Evolutionary conservation across 2,888 invertebrate species (phyloP), one percentile per base, ranked within the genome.

Genomic region (Seira musarum): DNA sequence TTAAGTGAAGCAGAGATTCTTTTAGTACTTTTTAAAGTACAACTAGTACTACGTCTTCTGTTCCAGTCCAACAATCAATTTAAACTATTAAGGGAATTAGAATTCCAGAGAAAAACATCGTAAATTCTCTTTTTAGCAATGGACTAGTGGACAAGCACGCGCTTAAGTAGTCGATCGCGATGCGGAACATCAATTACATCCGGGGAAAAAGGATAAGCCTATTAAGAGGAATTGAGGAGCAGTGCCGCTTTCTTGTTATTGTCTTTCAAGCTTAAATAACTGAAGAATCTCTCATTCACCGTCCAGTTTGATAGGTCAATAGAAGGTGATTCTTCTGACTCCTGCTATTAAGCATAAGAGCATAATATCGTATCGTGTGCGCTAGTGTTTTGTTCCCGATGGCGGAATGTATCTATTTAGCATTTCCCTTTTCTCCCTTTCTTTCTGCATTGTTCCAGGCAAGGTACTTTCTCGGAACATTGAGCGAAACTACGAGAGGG

Each of bases 51-150:
- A 2, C 30, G 30, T 30, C 13, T 49, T 49, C 6, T 49, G 15
- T 49, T n/a, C 49, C 49, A 49, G 17, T 35, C 30, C 65, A 65
- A 65, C 35, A 30, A 6, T 30, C 76, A 75, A 63, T 76, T 69
- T 53, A 76, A 76, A 25, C 69, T 68, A 63, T 69, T 76, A 69
- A 35, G 35, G 53, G 57, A 35, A 65, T 69, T 25, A 64, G 22
- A 57, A 76, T 57, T 70, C 77, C 17, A 35, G n/a, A 57, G 71
- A 60, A 71, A 65, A 77, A 57, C 24, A 60, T 64, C 66, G 65
- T 77, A 70, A 77, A 64, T 77, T 57, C 70, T 77, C n/a, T 49
- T 49, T n/a, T 30, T 30, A 5, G 30, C 3, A 49, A 13, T 49
- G 15, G 15, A 3, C 49, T 2, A 49, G 3, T 49, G 49, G 15